Percentiles rank a stretch among this genome's conserved stretches.
Conservation (phyloP, 2,797 vertebrate species). For the Onychomys torridus region DNA sequence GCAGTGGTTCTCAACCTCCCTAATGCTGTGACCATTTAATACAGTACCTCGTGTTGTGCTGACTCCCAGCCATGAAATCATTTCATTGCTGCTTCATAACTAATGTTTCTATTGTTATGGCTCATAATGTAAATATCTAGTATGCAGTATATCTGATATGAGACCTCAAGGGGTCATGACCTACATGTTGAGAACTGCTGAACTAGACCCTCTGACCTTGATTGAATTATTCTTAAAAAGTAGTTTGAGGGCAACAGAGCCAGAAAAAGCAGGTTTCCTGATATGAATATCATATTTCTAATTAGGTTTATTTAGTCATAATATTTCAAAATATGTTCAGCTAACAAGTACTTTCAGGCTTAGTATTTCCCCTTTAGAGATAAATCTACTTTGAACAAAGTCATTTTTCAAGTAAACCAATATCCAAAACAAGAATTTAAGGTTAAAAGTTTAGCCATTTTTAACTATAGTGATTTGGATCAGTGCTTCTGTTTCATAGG, state of each 20-base stretch:
- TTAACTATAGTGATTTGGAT: background rate
- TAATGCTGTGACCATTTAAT: background rate
- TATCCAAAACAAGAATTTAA: constrained; percentile 44
- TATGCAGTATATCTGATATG: background rate
- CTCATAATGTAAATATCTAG: background rate
- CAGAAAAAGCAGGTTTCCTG: constrained; percentile 14
- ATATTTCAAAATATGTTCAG: constrained; percentile 55
- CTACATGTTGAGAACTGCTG: background rate
- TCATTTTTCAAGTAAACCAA: constrained; percentile 37
- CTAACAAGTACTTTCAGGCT: background rate
- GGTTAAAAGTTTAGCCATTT: constrained; percentile 54
- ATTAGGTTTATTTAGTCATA: constrained; percentile 36
- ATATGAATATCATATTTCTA: background rate
- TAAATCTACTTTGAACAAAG: constrained; percentile 6
- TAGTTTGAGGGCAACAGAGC: background rate
- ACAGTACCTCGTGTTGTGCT: background rate
- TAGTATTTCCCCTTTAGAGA: background rate
- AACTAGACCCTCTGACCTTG: background rate
- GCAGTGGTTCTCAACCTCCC: background rate
- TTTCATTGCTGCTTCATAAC: background rate
- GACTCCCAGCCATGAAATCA: background rate
- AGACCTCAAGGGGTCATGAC: background rate
- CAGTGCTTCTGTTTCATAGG: background rate
- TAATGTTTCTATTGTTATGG: background rate
- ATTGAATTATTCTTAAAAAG: constrained; percentile 40